Evolutionary conservation across 2,113 vertebrate genomes (phyloP), one percentile per base, ranked within the genome.

Genomic region (Alces alces): DNA sequence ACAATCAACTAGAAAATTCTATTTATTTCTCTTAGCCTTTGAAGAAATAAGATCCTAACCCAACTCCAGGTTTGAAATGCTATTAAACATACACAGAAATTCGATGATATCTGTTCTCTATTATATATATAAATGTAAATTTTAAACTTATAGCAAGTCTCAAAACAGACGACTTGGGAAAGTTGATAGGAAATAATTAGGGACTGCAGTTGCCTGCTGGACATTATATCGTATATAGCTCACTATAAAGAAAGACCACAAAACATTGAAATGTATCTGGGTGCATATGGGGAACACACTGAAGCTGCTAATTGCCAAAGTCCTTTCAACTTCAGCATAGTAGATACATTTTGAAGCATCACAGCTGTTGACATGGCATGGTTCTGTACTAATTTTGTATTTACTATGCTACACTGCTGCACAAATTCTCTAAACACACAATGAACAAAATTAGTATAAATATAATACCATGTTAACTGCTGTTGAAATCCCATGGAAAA

Each of bases 71-170:
- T 96, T 98, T 97, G 95, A 84, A 98, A 98, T 98, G 98, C 83
- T 93, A 88, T 84, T 97, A 97, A 98, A 99, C 98, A 97, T 99
- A 99, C 99, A 99, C 99, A 99, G 99, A 99, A 99, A 99, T 99
- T 99, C 99, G 97, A 99, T 99, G 99, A 99, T 99, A 99, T 99
- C 99, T 99, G 99, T 99, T 99, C 99, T 99, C 99, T 99, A 99
- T 99, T 86, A 84, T 28, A 39, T 47, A 28, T 55, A 93, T 55
- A 80, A 50, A 84, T 58, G 98, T 98, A 99, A 99, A 99, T 99
- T 99, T 99, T 99, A 99, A 99, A 99, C 99, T 99, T 99, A 99
- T 98, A 99, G 99, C 99, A 99, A 99, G 99, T 99, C 99, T 99
- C 98, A 98, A 98, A 97, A 98, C 98, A 98, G 97, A 98, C 39